phyloP scores from a whole-genome alignment of 1,140 invertebrate genomes.

The Trinorchestia longiramus region DNA sequence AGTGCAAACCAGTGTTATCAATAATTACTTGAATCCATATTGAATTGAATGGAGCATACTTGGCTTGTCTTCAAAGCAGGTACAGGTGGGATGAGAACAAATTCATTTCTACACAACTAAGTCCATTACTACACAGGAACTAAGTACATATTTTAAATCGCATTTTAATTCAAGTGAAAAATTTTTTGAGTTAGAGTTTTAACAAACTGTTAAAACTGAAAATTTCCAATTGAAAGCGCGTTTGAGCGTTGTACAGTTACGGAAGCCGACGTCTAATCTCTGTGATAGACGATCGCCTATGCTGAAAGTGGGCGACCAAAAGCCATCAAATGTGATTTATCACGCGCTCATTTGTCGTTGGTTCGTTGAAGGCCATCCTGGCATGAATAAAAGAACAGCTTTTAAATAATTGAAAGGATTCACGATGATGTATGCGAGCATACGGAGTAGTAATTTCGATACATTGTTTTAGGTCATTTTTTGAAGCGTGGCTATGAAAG shows the following conservation, averaged over 20 bases:
- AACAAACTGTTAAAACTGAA: not conserved
- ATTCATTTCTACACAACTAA: not conserved
- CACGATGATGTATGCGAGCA: not conserved
- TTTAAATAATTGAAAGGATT: conserved; percentile 11
- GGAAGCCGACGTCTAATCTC: not conserved
- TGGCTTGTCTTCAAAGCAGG: not conserved
- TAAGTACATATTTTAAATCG: not conserved
- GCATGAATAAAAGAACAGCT: not conserved
- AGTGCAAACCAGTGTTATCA: not conserved
- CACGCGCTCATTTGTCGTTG: not conserved
- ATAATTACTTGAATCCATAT: not conserved
- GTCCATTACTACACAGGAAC: not conserved
- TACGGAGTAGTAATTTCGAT: not conserved
- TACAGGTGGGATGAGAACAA: not conserved
- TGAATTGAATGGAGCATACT: too few species aligned
- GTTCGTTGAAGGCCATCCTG: not conserved
- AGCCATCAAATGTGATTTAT: not conserved
- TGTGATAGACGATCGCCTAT: not conserved
- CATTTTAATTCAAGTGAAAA: not conserved
- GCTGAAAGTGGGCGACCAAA: not conserved
- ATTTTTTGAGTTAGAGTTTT: not conserved
- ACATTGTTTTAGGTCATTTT: not conserved
- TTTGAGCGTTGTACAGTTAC: not conserved
- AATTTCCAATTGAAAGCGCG: not conserved
- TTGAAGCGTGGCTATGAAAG: not conserved